Percentiles rank a stretch among this genome's conserved stretches.
Conservation (phyloP, 2,888 invertebrate genomes). For the Brenthis daphne region DNA sequence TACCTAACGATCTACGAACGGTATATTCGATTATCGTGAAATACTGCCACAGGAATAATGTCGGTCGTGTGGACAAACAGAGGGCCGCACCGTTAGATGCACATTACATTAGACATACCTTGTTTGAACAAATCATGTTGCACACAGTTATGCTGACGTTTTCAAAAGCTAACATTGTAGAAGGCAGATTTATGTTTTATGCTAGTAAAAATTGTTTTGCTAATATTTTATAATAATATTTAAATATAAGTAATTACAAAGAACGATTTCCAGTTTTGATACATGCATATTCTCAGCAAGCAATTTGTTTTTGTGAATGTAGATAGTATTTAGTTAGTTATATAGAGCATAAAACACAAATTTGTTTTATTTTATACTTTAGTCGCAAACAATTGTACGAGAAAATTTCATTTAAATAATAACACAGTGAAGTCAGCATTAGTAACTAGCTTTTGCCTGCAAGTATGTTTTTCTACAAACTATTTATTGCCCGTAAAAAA, state of each 20-base stretch:
- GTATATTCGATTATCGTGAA: constrained; percentile 37
- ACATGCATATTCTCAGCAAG: background rate
- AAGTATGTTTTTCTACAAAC: too few relatives aligned
- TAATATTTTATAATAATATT: constrained; percentile 4
- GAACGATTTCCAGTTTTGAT: background rate
- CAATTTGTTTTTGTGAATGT: too few relatives aligned
- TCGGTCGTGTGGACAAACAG: constrained; percentile 40
- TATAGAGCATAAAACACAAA: too few relatives aligned
- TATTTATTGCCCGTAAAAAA: too few relatives aligned
- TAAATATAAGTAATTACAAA: constrained; percentile 9
- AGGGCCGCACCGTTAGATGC: constrained; percentile 42
- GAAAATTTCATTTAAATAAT: too few relatives aligned
- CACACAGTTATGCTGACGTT: constrained; percentile 18
- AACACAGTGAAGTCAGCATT: too few relatives aligned
- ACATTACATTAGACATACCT: constrained; percentile 30
- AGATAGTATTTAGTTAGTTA: too few relatives aligned
- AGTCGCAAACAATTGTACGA: too few relatives aligned
- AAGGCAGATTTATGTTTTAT: background rate
- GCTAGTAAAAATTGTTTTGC: background rate
- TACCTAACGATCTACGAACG: constrained; percentile 33
- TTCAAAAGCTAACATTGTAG: constrained; percentile 3
- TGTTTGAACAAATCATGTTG: constrained; percentile 25
- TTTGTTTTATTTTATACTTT: too few relatives aligned
- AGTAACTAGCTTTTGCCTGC: too few relatives aligned
- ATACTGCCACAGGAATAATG: constrained; percentile 31